phyloP scores from a whole-genome alignment of 2,113 vertebrate species.

The Dromiciops gliroides region DNA sequence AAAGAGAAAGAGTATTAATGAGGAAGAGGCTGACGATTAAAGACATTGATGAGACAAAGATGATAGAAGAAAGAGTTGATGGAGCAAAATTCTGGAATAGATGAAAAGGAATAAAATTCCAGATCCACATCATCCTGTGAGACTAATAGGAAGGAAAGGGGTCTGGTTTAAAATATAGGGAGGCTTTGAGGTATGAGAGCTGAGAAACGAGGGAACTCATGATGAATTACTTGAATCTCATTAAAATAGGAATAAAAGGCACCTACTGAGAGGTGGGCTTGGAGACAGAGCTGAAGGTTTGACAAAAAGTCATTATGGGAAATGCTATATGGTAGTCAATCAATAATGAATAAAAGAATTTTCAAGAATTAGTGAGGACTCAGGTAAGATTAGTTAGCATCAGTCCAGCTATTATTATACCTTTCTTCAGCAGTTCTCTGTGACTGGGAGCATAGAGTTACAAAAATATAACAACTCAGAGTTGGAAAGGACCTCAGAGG shows the following conservation, averaged over 20 bases:
- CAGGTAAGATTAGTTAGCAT: not conserved
- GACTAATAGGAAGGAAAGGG: not conserved
- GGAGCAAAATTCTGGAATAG: not conserved
- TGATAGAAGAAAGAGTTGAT: not conserved
- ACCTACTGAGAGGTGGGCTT: not conserved
- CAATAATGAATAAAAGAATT: not conserved
- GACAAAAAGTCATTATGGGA: not conserved
- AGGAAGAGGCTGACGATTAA: not conserved
- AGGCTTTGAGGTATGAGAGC: not conserved
- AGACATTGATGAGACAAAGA: no score
- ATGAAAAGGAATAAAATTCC: not conserved
- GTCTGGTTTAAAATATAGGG: not conserved
- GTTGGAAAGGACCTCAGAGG: not conserved
- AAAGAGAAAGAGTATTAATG: not conserved
- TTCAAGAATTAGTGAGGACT: not conserved
- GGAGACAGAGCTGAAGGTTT: not conserved
- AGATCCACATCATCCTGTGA: not conserved
- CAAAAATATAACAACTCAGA: not conserved
- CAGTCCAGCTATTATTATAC: not conserved
- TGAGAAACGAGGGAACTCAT: not conserved
- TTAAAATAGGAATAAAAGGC: not conserved
- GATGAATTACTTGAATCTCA: not conserved
- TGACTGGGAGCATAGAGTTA: not conserved
- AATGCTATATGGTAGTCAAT: not conserved
- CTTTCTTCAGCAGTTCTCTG: not conserved